A percentile compares a stretch with the other conserved stretches of the same genome.
Evolutionary conservation across 2,113 vertebrate species (phyloP).

Genomic region (Suricata suricatta): DNA sequence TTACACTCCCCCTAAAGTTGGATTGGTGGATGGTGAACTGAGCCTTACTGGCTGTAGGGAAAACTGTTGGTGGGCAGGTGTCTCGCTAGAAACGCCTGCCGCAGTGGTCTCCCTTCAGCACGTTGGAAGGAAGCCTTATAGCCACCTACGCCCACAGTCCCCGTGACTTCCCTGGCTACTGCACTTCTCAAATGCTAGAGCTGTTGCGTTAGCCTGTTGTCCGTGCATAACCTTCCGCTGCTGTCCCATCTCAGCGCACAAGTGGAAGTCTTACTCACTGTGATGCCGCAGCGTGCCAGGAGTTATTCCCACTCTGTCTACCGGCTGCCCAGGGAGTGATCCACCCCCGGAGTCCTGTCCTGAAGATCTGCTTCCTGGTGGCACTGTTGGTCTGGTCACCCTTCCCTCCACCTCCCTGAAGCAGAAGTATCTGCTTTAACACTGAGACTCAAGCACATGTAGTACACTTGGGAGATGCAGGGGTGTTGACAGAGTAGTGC

Average conservation of each 20-base stretch:
- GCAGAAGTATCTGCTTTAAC: not conserved
- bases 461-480: not conserved
- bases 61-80: not conserved
- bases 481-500: too few species aligned
- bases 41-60: not conserved
- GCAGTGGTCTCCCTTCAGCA: not conserved
- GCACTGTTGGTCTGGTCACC: not conserved
- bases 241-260: not conserved
- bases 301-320: not conserved
- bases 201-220: not conserved
- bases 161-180: not conserved
- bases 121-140: not conserved
- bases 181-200: not conserved
- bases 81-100: not conserved
- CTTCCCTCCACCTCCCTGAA: not conserved
- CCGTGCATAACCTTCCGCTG: not conserved
- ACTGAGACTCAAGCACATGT: not conserved
- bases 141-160: not conserved
- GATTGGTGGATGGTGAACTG: not conserved
- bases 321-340: not conserved
- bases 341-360: not conserved
- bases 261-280: not conserved
- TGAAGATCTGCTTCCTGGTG: not conserved
- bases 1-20: not conserved
- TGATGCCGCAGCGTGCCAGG: not conserved